Evolutionary conservation across 2,888 invertebrate genomes (phyloP).

Genomic region (Phlogophora meticulosa): DNA sequence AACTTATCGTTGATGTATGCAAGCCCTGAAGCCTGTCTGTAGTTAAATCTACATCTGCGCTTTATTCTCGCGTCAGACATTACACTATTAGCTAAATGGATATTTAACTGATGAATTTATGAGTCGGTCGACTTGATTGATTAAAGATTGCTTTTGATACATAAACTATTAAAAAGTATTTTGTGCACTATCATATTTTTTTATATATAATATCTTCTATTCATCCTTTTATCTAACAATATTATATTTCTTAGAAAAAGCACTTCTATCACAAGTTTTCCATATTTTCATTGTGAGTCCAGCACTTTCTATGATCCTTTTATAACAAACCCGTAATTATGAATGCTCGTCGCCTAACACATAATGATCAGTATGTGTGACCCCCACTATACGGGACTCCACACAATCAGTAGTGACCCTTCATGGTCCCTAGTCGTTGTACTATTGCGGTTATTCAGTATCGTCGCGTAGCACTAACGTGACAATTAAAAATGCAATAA

Average conservation of each 20-base stretch:
- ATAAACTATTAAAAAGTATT: slow-evolving; percentile 1
- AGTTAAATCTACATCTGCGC: slow-evolving; percentile 24
- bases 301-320: not conserved
- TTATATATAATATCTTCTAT: too few relatives aligned
- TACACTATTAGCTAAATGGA: slow-evolving; percentile 33
- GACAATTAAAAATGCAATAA: slow-evolving; percentile 75
- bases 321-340: not conserved
- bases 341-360: not conserved
- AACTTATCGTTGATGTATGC: slow-evolving; percentile 48
- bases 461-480: slow-evolving; percentile 40
- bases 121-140: slow-evolving; percentile 22
- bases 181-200: not conserved
- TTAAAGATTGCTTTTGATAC: slow-evolving; percentile 5
- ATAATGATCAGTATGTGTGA: not conserved
- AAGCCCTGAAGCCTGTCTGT: slow-evolving; percentile 26
- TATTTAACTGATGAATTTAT: slow-evolving; percentile 39
- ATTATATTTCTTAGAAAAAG: not conserved
- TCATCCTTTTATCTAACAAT: not conserved
- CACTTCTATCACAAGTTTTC: not conserved
- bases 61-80: slow-evolving; percentile 26
- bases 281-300: too few relatives aligned
- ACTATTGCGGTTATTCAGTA: not conserved
- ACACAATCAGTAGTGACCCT: not conserved
- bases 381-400: not conserved
- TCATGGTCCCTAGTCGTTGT: not conserved